Base-by-base conservation (phyloP, 2,113 vertebrate species). In the Picathartes gymnocephalus region DNA sequence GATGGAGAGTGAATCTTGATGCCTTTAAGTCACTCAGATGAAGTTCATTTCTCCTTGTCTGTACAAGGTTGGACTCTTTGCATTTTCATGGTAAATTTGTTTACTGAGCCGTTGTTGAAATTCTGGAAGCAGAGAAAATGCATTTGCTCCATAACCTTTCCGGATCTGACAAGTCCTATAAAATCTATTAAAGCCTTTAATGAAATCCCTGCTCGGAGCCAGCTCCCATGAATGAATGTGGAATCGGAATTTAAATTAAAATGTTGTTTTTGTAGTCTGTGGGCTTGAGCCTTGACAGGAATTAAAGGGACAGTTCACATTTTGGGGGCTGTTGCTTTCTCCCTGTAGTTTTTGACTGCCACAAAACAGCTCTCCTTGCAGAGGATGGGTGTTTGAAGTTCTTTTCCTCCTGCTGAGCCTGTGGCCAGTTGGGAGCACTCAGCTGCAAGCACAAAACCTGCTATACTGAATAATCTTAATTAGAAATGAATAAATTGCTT, bases 171-270 rank as follows among this genome's bases (percentile, higher is more conserved):
- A 98, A 96, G 93, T 96, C 97, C 94, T 97, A 96, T 97, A 96
- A 97, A 98, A 97, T 97, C 97, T 97, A 97, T 98, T 97, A 98
- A 97, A 98, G 96, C 92, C 93, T 97, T 97, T 98, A 98, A 98
- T 98, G 97, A 98, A 97, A 97, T 96, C 97, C 91, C 80, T 51
- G 93, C 94, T 97, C 92, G 57, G 91, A 96, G 95, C 92, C 91
- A 93, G 92, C 95, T 97, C 95, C 96, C 51, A 91, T 95, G 97
- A 97, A 97, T 97, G 97, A 96, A 96, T 95, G 93, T 94, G 82
- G 97, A 96, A 96, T 96, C 66, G 9, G 90, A 97, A 97, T 97
- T 97, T 97, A 97, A 98, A 98, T 98, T 93, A 97, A 97, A 97
- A 97, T 93, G 95, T 97, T 97, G 96, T 93, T 98, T 98, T 97